Evolutionary conservation across 1,140 invertebrate genomes (phyloP).

Genomic region (Popillia japonica): DNA sequence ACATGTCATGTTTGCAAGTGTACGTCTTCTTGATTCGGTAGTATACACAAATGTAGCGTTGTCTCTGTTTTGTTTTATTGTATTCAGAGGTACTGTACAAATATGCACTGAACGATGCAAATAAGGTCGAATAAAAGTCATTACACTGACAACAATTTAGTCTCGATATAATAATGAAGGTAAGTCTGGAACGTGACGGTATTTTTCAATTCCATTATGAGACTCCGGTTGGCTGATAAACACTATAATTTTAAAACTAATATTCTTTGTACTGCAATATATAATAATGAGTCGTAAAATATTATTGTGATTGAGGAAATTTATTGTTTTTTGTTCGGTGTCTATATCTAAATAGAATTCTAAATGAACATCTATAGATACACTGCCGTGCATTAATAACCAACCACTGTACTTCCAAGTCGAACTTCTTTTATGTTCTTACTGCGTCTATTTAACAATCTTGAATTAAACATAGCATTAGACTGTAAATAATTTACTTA

Average conservation of each 20-base stretch:
- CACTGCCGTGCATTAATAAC: too few relatives aligned
- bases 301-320: neutral
- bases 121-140: slow-evolving; percentile 38
- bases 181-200: slow-evolving; percentile 36
- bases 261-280: slow-evolving; percentile 8
- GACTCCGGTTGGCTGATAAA: slow-evolving; percentile 8
- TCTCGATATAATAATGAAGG: slow-evolving; percentile 35
- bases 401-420: too few relatives aligned
- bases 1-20: neutral
- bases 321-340: neutral
- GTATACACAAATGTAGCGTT: neutral
- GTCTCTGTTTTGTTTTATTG: slow-evolving; percentile 9
- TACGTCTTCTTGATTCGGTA: neutral
- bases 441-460: too few relatives aligned
- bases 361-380: too few relatives aligned
- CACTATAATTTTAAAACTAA: slow-evolving; percentile 34
- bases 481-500: too few relatives aligned
- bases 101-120: slow-evolving; percentile 30
- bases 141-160: slow-evolving; percentile 39
- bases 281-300: slow-evolving; percentile 22
- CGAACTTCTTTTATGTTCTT: too few relatives aligned
- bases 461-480: too few relatives aligned
- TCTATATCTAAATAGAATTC: too few relatives aligned
- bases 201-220: slow-evolving; percentile 32
- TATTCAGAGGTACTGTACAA: slow-evolving; percentile 16